Conservation (phyloP, 2,888 invertebrate species). For the Cyclophora punctaria region DNA sequence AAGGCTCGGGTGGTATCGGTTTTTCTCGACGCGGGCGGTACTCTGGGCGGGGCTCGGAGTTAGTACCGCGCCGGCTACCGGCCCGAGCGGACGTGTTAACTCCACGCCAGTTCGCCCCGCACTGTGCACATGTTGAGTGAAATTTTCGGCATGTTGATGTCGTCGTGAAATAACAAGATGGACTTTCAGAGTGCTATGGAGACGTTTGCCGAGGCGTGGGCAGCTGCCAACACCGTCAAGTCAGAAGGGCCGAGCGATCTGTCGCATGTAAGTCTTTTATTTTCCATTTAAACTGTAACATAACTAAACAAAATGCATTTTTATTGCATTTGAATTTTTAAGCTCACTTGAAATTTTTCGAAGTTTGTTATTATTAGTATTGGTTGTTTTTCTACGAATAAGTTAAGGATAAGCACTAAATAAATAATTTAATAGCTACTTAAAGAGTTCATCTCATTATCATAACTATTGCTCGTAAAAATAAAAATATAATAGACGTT, state of each 20-base stretch:
- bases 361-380: too few relatives aligned
- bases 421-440: too few relatives aligned
- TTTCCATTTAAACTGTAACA: too few relatives aligned
- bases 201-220: conserved; percentile 98
- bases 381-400: too few relatives aligned
- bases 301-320: too few relatives aligned
- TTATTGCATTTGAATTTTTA: too few relatives aligned
- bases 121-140: conserved; percentile 58
- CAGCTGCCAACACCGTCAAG: conserved; percentile 86
- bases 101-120: conserved; percentile 29
- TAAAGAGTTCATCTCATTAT: too few relatives aligned
- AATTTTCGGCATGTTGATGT: conserved; percentile 68
- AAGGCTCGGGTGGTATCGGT: conserved; percentile 72
- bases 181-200: conserved; percentile 99
- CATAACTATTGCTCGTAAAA: too few relatives aligned
- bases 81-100: conserved; percentile 63
- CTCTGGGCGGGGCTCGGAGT: conserved; percentile 66
- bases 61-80: conserved; percentile 79
- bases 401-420: too few relatives aligned
- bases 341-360: too few relatives aligned
- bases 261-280: conserved; percentile 77
- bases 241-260: conserved; percentile 75
- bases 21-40: conserved; percentile 69
- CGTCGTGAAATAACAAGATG: conserved; percentile 78
- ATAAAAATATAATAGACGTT: too few relatives aligned